A percentile compares a stretch with the other conserved stretches of the same genome.
Evolutionary conservation across 2,888 invertebrate species (phyloP).

Genomic region (Eristalinus aeneus): DNA sequence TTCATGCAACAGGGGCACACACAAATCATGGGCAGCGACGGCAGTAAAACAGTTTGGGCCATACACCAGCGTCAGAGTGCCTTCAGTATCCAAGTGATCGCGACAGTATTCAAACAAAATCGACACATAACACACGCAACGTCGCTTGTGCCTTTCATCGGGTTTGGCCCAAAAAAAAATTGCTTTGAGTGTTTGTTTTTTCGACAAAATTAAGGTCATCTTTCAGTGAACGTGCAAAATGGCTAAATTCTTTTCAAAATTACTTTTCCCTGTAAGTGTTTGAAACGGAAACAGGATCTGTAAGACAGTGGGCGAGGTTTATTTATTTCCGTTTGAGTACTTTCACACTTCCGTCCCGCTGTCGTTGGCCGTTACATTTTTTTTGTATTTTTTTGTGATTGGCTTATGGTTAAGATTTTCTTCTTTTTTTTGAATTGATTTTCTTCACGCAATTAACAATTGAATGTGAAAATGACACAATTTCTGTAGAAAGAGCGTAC

Average conservation of each 20-base stretch:
- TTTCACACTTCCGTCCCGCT: slow-evolving; percentile 58
- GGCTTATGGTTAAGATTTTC: slow-evolving; percentile 24
- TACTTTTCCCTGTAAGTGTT: slow-evolving; percentile 60
- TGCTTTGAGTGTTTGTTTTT: neutral
- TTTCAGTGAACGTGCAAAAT: slow-evolving; percentile 16
- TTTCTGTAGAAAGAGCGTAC: slow-evolving; percentile 42
- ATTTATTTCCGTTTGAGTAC: slow-evolving; percentile 20
- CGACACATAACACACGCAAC: slow-evolving; percentile 32
- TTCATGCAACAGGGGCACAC: slow-evolving; percentile 25
- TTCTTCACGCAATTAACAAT: slow-evolving; percentile 62
- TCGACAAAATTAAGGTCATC: neutral
- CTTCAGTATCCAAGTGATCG: slow-evolving; percentile 65
- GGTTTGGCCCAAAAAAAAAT: slow-evolving; percentile 43
- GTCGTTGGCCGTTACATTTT: slow-evolving; percentile 2
- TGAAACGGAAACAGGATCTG: neutral
- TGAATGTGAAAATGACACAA: slow-evolving; percentile 66
- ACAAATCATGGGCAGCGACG: slow-evolving; percentile 4
- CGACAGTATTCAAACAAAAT: slow-evolving; percentile 62
- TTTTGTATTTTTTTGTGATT: no score
- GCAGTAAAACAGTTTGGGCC: slow-evolving; percentile 40
- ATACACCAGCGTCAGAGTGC: slow-evolving; percentile 33
- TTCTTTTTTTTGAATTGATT: slow-evolving; percentile 50
- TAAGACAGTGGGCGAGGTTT: neutral
- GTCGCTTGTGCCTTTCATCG: slow-evolving; percentile 21
- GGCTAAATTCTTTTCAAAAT: slow-evolving; percentile 54